Conservation (phyloP, 2,797 vertebrate genomes). For the Oreochromis mossambicus region DNA sequence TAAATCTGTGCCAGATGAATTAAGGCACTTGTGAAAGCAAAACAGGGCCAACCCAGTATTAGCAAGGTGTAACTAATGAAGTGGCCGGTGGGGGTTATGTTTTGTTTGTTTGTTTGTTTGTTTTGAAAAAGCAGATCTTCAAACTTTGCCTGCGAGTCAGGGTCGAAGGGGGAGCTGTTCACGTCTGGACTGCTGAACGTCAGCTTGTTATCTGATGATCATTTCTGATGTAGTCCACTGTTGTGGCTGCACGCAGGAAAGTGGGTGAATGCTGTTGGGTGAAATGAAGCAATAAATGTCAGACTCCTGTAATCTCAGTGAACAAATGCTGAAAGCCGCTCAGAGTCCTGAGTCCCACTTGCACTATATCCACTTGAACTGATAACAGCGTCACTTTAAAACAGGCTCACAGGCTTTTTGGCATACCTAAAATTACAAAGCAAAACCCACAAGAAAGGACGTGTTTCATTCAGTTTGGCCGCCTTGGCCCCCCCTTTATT, state of each 20-base stretch:
- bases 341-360: not conserved
- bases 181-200: not conserved
- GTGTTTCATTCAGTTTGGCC: constrained; percentile 34
- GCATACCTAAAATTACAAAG: not conserved
- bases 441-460: constrained; percentile 14
- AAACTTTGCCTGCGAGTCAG: not conserved
- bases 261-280: not conserved
- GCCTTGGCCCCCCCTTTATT: not conserved
- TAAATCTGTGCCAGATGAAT: not conserved
- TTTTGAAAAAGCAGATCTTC: not conserved
- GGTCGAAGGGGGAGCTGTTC: not conserved
- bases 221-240: not conserved
- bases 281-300: not conserved
- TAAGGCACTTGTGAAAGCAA: not conserved
- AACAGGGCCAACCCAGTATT: not conserved
- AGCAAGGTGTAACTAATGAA: not conserved
- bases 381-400: not conserved
- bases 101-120: not conserved
- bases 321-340: not conserved
- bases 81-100: not conserved
- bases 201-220: not conserved
- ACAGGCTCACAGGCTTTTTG: not conserved
- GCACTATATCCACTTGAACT: not conserved
- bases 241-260: not conserved
- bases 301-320: not conserved